Base-by-base conservation (phyloP, 1,140 invertebrate genomes). In the Pseudobourletiella spinata region DNA sequence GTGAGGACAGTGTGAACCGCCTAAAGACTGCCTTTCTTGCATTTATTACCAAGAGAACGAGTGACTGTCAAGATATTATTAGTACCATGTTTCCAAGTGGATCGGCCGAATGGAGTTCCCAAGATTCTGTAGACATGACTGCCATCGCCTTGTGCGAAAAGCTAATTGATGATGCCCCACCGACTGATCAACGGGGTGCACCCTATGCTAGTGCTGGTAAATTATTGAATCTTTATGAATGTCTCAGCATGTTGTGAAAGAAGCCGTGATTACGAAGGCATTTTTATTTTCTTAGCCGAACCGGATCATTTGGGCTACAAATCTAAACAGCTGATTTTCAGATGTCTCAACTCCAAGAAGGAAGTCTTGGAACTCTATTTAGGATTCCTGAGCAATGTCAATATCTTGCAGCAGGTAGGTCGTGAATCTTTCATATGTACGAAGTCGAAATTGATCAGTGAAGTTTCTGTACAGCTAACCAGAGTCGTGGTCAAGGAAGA, bases 121-220 rank as follows among this genome's bases (percentile, higher is more conserved):
- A 67, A 42, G 68, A 70, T 28, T 63, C 65, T 2, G 55, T 70
- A 42, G 68, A 70, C 44, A 35, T 59, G 4, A 60, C 25, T 25
- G 64, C 65, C 2, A 51, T 70, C 4, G 63, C 59, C 16, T 20
- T 60, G 15, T 59, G 60, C 60, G 54, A 81, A 60, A 86, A 91
- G 71, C 77, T 95, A 55, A 83, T 94, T 46, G 87, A 95, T 75
- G 91, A 95, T 76, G 84, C 85, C 65, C 93, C 92, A 6, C 83
- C 85, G 1, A 83, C 87, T 50, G 92, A 96, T 81, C 92, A 91
- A 1, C 78, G 91, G 67, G 95, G 86, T 89, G 80, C 80, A 44
- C 14, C 43, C 20, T 66, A 60, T 55, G 64, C 63, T 46, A 60
- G 29, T 51, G 11, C 52, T 44, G 58, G 60, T 65, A 63, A 29